A percentile compares a stretch with the other conserved stretches of the same genome.
Evolutionary conservation across 2,888 invertebrate species (phyloP).

Genomic region (Zygogramma bicolorata): DNA sequence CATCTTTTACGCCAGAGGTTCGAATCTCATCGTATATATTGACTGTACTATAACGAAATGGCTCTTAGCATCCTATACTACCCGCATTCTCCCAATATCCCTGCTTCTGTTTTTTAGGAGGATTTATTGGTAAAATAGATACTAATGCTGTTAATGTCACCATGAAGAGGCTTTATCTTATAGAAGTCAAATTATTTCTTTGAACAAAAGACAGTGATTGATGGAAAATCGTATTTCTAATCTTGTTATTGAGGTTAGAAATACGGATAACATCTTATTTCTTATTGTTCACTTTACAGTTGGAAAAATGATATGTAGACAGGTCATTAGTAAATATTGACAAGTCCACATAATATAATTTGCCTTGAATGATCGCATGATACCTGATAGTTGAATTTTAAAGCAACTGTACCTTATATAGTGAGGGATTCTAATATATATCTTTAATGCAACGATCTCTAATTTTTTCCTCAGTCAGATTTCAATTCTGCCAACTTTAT

Average conservation of each 20-base stretch:
- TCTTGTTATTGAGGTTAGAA: neutral
- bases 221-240: constrained; percentile 6
- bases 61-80: neutral
- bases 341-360: no score
- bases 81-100: neutral
- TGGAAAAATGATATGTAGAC: neutral
- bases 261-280: neutral
- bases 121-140: constrained; percentile 47
- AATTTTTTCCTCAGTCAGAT: no score
- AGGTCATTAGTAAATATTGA: neutral
- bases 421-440: no score
- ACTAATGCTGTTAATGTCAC: constrained; percentile 49
- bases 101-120: constrained; percentile 48
- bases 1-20: no score
- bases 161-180: constrained; percentile 35
- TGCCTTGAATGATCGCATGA: no score
- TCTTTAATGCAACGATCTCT: no score
- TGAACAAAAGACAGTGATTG: constrained; percentile 35
- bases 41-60: neutral
- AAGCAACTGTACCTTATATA: no score
- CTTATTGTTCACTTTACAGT: neutral
- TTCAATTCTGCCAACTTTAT: no score
- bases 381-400: no score
- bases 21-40: no score
- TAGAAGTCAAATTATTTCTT: constrained; percentile 25